Evolutionary conservation across 2,113 vertebrate species (phyloP).

Genomic region (Dipodomys ordii): DNA sequence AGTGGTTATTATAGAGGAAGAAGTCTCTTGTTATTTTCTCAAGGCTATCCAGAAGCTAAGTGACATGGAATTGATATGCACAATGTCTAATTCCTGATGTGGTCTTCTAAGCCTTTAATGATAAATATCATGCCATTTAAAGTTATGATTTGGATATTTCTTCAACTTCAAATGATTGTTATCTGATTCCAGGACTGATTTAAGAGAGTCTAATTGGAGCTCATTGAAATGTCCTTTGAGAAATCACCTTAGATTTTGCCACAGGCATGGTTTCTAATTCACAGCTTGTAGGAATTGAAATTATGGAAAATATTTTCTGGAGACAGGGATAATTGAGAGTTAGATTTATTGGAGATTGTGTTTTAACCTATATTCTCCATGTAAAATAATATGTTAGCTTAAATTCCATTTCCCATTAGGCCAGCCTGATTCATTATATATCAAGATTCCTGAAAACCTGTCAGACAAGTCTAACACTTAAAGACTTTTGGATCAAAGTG

Average conservation of each 20-base stretch:
- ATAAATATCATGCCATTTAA: not conserved
- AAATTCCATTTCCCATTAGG: not conserved
- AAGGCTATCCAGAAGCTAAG: not conserved
- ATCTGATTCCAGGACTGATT: not conserved
- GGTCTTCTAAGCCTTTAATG: not conserved
- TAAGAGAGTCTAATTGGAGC: not conserved
- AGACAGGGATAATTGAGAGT: not conserved
- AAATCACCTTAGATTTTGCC: not conserved
- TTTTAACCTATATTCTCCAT: constrained; percentile 3
- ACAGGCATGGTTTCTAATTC: not conserved
- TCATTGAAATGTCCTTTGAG: not conserved
- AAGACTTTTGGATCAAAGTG: not conserved
- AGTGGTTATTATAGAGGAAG: constrained; percentile 3
- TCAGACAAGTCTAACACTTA: not conserved
- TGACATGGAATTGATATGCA: not conserved
- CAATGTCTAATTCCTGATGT: not conserved
- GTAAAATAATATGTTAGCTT: not conserved
- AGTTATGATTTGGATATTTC: not conserved
- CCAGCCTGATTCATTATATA: not conserved
- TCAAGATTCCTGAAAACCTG: not conserved
- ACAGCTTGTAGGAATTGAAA: not conserved
- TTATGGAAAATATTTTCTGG: not conserved
- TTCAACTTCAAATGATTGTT: not conserved
- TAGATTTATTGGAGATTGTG: not conserved
- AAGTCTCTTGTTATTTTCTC: not conserved